Evolutionary conservation across 2,797 vertebrate genomes (phyloP).

Genomic region (Galaxias olidus): DNA sequence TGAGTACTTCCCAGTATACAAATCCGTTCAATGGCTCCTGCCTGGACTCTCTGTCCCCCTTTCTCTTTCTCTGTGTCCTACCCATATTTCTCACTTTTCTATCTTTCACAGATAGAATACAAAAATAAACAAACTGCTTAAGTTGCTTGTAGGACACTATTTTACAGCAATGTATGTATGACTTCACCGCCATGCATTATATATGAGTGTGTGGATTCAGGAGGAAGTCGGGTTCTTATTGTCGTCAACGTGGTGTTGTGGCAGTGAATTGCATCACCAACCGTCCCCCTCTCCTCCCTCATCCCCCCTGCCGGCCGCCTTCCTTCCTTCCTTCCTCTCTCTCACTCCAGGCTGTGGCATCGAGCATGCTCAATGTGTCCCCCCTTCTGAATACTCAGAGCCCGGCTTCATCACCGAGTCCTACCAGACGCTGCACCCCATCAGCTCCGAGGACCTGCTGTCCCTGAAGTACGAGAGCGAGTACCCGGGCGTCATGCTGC

Average conservation of each 20-base stretch:
- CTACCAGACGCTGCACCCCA: slow-evolving; percentile 98
- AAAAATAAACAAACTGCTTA: too few relatives aligned
- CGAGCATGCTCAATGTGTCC: slow-evolving; percentile 98
- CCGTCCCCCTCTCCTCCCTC: slow-evolving; percentile 7
- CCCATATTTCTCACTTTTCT: too few relatives aligned
- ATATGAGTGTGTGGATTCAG: too few relatives aligned
- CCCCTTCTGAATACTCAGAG: slow-evolving; percentile 97
- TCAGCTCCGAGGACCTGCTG: slow-evolving; percentile 97
- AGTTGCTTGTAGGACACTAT: too few relatives aligned
- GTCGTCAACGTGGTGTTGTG: background rate
- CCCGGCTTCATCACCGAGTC: slow-evolving; percentile 99
- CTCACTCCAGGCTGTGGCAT: slow-evolving; percentile 89
- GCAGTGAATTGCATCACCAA: background rate
- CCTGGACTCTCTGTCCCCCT: too few relatives aligned
- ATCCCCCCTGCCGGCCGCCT: too few relatives aligned
- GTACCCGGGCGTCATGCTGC: slow-evolving; percentile 88
- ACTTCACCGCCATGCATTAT: too few relatives aligned
- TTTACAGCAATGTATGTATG: too few relatives aligned
- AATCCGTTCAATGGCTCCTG: too few relatives aligned
- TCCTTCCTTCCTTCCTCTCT: background rate
- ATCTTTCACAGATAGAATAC: too few relatives aligned
- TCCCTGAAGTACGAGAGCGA: slow-evolving; percentile 97
- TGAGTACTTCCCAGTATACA: slow-evolving; percentile 77
- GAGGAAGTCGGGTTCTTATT: slow-evolving; percentile 17
- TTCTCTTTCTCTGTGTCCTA: too few relatives aligned